Evolutionary conservation across 2,888 invertebrate genomes (phyloP).

Genomic region (Falcaria lacertinaria): DNA sequence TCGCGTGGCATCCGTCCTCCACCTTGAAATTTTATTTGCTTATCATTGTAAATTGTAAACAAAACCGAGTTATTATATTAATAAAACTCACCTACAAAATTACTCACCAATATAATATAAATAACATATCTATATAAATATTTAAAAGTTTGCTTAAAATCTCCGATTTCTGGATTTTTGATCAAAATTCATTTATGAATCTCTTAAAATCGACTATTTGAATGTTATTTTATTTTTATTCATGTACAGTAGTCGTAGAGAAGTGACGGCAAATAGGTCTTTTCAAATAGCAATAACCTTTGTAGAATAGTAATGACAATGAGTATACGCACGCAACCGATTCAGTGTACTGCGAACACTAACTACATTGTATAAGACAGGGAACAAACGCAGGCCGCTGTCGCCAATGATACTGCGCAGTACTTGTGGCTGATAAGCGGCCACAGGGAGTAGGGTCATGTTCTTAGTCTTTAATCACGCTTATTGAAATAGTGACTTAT

Average conservation of each 20-base stretch:
- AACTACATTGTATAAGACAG: neutral
- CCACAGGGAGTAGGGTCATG: constrained; percentile 53
- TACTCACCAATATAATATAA: too few relatives aligned
- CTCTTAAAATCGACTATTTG: too few relatives aligned
- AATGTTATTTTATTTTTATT: too few relatives aligned
- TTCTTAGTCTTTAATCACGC: constrained; percentile 34
- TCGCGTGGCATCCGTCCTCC: constrained; percentile 38
- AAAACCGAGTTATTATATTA: too few relatives aligned
- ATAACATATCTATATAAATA: too few relatives aligned
- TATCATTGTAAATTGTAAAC: constrained; percentile 25
- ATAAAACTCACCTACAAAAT: too few relatives aligned
- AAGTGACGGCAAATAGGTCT: too few relatives aligned
- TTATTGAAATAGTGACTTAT: neutral
- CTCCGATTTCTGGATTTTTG: too few relatives aligned
- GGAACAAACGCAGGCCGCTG: neutral
- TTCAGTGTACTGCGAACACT: neutral
- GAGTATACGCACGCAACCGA: neutral
- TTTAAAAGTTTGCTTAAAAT: too few relatives aligned
- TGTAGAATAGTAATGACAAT: neutral
- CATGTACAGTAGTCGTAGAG: too few relatives aligned
- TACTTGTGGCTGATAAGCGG: constrained; percentile 58
- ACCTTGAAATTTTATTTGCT: constrained; percentile 30
- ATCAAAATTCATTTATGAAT: too few relatives aligned
- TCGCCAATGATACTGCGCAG: constrained; percentile 46
- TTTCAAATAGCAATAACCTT: neutral